A percentile compares a stretch with the other conserved stretches of the same genome.
Conservation (phyloP, 2,113 vertebrate species). For the Mohoua ochrocephala region DNA sequence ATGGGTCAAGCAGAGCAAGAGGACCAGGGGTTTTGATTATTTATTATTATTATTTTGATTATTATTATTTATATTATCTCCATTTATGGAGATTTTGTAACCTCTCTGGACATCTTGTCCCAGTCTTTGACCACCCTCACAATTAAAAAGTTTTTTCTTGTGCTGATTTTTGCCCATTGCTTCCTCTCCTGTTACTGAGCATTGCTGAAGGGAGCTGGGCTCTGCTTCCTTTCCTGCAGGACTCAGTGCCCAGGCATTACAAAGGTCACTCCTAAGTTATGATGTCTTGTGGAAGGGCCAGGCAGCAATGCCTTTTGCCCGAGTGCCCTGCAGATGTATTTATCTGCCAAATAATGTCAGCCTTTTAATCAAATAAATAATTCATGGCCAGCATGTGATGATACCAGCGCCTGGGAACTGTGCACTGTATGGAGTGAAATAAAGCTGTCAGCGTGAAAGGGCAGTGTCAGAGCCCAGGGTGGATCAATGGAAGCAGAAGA, state of each 20-base stretch:
- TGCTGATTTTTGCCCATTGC: neutral
- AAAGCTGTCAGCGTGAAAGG: neutral
- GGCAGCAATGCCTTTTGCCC: neutral
- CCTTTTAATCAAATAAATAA: constrained; percentile 64
- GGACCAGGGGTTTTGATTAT: neutral
- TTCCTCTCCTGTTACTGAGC: neutral
- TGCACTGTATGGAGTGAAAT: neutral
- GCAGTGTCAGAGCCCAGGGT: neutral
- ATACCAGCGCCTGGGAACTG: neutral
- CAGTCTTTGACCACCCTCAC: neutral
- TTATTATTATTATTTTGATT: too few relatives aligned
- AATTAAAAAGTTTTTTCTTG: neutral
- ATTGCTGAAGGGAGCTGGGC: too few relatives aligned
- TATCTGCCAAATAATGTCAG: constrained; percentile 47
- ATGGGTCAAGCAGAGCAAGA: accelerated
- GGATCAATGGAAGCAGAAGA: neutral
- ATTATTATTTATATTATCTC: too few relatives aligned
- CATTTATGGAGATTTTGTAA: accelerated
- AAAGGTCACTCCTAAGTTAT: neutral
- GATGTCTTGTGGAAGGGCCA: neutral
- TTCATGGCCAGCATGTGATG: neutral
- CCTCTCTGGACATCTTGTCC: too few relatives aligned
- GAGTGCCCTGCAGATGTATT: neutral
- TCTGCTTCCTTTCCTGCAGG: neutral
- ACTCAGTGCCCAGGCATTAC: neutral